A percentile compares a stretch with the other conserved stretches of the same genome.
phyloP scores from a whole-genome alignment of 2,797 vertebrate genomes.

The Sebastes itinus region DNA sequence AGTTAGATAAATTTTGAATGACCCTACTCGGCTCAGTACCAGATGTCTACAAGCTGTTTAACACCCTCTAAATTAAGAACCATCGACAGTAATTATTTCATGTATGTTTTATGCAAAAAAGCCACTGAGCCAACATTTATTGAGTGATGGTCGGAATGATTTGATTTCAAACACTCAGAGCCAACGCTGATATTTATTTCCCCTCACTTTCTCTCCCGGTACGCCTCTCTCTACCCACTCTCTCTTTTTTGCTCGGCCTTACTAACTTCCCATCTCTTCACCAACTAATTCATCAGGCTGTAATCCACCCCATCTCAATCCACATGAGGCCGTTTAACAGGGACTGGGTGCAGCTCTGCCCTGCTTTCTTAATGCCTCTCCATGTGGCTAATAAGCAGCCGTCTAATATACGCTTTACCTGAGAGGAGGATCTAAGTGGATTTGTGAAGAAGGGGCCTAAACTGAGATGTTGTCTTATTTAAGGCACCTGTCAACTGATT shows the following conservation, averaged over 20 bases:
- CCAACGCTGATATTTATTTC: slow-evolving; percentile 65
- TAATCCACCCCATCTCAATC: slow-evolving; percentile 76
- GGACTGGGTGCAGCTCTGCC: slow-evolving; percentile 73
- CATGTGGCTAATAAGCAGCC: slow-evolving; percentile 80
- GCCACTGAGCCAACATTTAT: slow-evolving; percentile 91
- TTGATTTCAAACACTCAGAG: slow-evolving; percentile 73
- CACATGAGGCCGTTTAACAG: slow-evolving; percentile 75
- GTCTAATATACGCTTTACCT: slow-evolving; percentile 76
- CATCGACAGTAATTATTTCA: slow-evolving; percentile 97
- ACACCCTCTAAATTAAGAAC: slow-evolving; percentile 98
- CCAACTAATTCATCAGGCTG: slow-evolving; percentile 75
- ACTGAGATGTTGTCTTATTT: slow-evolving; percentile 80
- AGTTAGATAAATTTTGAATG: slow-evolving; percentile 99
- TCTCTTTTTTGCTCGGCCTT: slow-evolving; percentile 27
- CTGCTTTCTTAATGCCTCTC: slow-evolving; percentile 74
- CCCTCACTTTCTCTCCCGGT: slow-evolving; percentile 37
- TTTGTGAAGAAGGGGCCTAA: slow-evolving; percentile 72
- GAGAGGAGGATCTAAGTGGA: slow-evolving; percentile 77
- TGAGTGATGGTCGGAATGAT: slow-evolving; percentile 88
- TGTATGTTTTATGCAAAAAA: slow-evolving; percentile 94
- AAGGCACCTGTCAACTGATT: slow-evolving; percentile 76
- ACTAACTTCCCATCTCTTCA: slow-evolving; percentile 59
- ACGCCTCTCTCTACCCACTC: slow-evolving; percentile 27
- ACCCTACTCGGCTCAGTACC: slow-evolving; percentile 95
- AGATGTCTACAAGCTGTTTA: slow-evolving; percentile 99